phyloP scores from a whole-genome alignment of 2,113 vertebrate species.

The Aphyosemion australe region DNA sequence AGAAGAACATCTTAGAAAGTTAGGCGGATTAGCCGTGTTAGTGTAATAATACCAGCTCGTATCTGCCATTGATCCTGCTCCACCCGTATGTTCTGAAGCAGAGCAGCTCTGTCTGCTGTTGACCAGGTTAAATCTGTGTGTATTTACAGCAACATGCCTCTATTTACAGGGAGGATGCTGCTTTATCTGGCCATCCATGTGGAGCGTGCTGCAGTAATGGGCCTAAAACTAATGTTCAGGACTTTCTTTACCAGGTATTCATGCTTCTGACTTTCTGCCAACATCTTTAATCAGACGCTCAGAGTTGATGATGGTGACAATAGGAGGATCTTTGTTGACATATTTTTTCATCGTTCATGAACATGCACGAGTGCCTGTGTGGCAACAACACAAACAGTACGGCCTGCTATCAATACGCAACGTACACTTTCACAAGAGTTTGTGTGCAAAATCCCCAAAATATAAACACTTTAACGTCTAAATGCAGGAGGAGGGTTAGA shows the following conservation, averaged over 20 bases:
- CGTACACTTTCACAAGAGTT: too few species aligned
- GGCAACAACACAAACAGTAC: too few species aligned
- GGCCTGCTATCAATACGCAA: too few species aligned
- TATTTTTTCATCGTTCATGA: too few species aligned
- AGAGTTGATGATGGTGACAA: conserved; percentile 47
- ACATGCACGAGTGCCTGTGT: too few species aligned
- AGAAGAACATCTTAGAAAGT: conserved; percentile 70
- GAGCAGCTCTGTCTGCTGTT: conserved; percentile 7
- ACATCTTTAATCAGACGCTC: conserved; percentile 23
- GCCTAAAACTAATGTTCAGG: conserved; percentile 29
- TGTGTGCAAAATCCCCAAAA: too few species aligned
- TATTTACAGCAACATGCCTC: conserved; percentile 50
- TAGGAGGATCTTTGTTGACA: too few species aligned
- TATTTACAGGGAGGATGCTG: conserved; percentile 45
- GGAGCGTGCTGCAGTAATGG: conserved; percentile 11
- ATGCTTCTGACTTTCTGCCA: neutral
- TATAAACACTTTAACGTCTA: too few species aligned
- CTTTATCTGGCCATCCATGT: conserved; percentile 27
- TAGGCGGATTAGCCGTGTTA: conserved; percentile 62
- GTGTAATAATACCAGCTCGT: conserved; percentile 65
- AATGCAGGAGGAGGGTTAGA: too few species aligned
- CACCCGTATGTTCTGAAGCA: conserved; percentile 55
- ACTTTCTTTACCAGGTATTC: conserved; percentile 18
- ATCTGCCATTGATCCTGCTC: conserved; percentile 69
- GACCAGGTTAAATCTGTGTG: conserved; percentile 46